Base-by-base conservation (phyloP, 1,140 invertebrate species). In the Leptestheria dahalacensis region DNA sequence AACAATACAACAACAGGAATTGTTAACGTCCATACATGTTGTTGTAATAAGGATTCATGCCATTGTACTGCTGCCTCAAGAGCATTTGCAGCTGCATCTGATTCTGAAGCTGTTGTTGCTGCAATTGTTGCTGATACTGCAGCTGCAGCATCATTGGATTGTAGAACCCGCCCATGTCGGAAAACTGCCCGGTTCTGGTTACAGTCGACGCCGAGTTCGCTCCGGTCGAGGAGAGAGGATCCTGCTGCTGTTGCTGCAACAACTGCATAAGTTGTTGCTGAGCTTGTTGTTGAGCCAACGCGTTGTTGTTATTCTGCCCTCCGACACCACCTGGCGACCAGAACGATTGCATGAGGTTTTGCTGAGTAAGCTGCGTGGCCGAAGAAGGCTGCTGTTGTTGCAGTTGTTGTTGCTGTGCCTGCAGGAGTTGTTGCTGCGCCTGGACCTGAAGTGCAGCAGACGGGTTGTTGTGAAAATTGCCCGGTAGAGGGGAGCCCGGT, bases 21-120 rank as follows among this genome's bases (percentile, higher is more conserved):
- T n/a, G n/a, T n/a, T n/a, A n/a, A n/a, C n/a, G n/a, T 41, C 33
- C 33, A 6, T 41, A 15, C 33, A 41, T 9, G 33, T 41, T 41
- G 33, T 41, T 41, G 33, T 41, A 6, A n/a, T n/a, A n/a, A n/a
- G n/a, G n/a, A n/a, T 25, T 52, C 50, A 52, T 52, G n/a, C 24
- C 50, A 23, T 25, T 52, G 25, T 52, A 26, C 2, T 23, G 50
- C n/a, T 23, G 50, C 15, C 25, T n/a, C 50, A 52, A 25, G 24
- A 52, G 28, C 53, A 55, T 29, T 55, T 26, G 26, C 11, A 29
- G 53, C 53, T 55, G 53, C 33, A 26, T 26, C 21, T 55, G 26
- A 29, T 29, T 2, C 53, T 29, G 33, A 3, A 28, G 28, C 26
- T 29, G n/a, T 55, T 26, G 53, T 28, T 54, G 52, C 52, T 26